Evolutionary conservation across 2,113 vertebrate species (phyloP), one percentile per base, ranked within the genome.

Genomic region (Scalopus aquaticus): DNA sequence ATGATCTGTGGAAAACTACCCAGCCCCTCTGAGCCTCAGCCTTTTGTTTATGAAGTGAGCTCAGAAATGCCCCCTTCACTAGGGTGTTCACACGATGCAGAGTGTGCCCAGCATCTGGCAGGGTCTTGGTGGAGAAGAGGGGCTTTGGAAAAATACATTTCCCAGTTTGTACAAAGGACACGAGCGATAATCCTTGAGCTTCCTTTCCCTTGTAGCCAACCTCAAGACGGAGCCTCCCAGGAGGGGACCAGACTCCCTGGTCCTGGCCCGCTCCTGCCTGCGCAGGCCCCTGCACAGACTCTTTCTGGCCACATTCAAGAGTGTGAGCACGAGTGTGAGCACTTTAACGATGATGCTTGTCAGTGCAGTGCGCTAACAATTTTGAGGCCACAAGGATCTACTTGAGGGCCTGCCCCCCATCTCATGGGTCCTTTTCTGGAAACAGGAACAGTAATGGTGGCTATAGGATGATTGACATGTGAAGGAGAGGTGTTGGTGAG

Each of bases 331-430:
- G 93, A 76, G 83, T 98, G 98, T 60, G 95, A 98, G 64, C 8
- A 5, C 5, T 99, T 99, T 81, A 69, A n/a, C 6, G 98, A 92
- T 0, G 98, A 98, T 22, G 98, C 98, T 16, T 98, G 98, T 73
- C 0, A 97, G 82, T 98, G 98, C 24, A 99, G 98, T 91, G 95
- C 97, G 95, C 97, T 83, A 98, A 98, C 96, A 99, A 98, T 97
- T 98, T 98, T 84, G 5, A 46, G 12, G 96, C 35, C 0, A 96
- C 96, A 67, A 98, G 94, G 81, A 96, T 97, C 6, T 98, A 98
- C 88, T 91, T 98, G 82, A 97, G 98, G 97, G 96, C 96, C 94
- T 98, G 98, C 81, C 97, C 98, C 70, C 97, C 97, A 8, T 98
- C 98, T 83, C 98, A 98, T 98, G 94, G 95, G 93, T 51, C 12